Conservation (phyloP, 2,888 invertebrate species). For the Lasioglossum calceatum region DNA sequence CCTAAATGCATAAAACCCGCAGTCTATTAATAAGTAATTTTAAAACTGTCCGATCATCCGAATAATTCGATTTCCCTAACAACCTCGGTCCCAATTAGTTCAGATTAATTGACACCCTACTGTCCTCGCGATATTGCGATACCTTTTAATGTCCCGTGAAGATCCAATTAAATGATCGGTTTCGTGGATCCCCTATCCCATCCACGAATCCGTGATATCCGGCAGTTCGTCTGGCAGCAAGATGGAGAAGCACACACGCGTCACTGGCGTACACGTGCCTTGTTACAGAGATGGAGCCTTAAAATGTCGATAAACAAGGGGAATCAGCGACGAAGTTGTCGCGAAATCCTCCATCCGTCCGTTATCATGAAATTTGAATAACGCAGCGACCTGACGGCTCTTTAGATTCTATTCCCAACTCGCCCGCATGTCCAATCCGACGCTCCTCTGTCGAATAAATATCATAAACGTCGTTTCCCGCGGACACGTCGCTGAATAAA, state of each 20-base stretch:
- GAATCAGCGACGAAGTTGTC: constrained; percentile 1
- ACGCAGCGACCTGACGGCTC: constrained; percentile 16
- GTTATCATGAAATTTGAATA: constrained; percentile 53
- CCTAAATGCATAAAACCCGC: no score
- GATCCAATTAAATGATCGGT: background rate
- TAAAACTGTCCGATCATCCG: no score
- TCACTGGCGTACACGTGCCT: constrained; percentile 1
- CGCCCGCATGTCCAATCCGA: constrained; percentile 46
- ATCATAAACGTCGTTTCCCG: constrained; percentile 54
- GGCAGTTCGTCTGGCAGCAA: background rate
- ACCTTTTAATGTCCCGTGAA: background rate
- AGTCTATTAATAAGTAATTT: no score
- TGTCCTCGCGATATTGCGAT: background rate
- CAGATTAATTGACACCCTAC: no score
- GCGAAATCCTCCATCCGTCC: constrained; percentile 24
- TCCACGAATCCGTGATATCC: background rate
- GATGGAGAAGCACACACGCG: background rate
- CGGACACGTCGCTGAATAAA: constrained; percentile 46
- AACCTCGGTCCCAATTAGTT: no score
- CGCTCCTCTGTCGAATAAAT: constrained; percentile 40
- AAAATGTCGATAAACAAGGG: constrained; percentile 37
- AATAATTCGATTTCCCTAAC: no score
- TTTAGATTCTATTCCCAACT: constrained; percentile 34
- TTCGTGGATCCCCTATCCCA: background rate
- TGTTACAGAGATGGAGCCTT: constrained; percentile 1